Percentiles rank a stretch among this genome's conserved stretches.
Conservation (phyloP, 2,888 invertebrate species). For the Polydrusus tereticollis region DNA sequence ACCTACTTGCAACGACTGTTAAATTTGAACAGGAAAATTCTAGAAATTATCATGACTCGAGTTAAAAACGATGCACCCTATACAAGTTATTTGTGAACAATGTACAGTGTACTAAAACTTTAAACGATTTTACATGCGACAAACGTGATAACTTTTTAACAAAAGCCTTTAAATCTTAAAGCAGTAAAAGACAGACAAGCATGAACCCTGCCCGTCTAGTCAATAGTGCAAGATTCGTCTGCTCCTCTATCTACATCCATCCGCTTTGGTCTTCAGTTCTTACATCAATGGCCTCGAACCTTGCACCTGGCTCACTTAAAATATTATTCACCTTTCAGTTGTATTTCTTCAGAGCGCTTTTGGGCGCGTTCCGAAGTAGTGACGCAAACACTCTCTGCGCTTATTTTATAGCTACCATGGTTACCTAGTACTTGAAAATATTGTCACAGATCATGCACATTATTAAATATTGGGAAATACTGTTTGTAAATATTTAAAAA, state of each 20-base stretch:
- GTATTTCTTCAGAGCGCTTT: not conserved
- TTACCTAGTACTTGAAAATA: too few species aligned
- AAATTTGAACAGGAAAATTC: too few species aligned
- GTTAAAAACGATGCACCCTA: too few species aligned
- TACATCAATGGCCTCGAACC: constrained; percentile 40
- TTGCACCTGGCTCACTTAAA: constrained; percentile 39
- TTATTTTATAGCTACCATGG: too few species aligned
- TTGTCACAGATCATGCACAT: too few species aligned
- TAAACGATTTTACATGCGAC: not conserved
- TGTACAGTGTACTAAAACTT: not conserved
- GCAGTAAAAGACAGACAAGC: not conserved
- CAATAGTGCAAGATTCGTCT: constrained; percentile 7
- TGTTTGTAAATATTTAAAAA: too few species aligned
- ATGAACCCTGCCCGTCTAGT: constrained; percentile 5
- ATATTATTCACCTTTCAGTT: constrained; percentile 12
- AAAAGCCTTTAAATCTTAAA: constrained; percentile 4
- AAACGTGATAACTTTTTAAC: not conserved
- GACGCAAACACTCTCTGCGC: too few species aligned
- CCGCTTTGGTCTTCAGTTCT: constrained; percentile 17
- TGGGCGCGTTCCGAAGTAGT: not conserved
- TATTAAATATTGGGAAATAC: too few species aligned
- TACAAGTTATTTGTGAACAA: too few species aligned
- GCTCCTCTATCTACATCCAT: constrained; percentile 15
- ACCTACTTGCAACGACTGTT: too few species aligned
- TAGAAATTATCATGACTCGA: too few species aligned